Evolutionary conservation across 1,140 invertebrate genomes (phyloP).

Genomic region (Heliconius congener): DNA sequence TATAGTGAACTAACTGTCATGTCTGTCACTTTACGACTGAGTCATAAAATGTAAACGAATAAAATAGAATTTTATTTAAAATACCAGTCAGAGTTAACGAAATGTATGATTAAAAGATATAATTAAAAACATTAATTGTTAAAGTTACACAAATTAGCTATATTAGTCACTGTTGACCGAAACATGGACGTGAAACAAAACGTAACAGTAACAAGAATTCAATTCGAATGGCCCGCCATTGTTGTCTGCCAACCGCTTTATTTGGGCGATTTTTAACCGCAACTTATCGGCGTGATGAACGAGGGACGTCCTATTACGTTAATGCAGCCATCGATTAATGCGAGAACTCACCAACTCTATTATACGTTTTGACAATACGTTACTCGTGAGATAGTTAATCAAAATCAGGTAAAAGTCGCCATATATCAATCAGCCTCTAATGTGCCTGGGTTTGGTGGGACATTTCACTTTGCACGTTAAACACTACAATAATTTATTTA

Average conservation of each 20-base stretch:
- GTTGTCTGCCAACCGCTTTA: slow-evolving; percentile 65
- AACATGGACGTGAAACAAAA: slow-evolving; percentile 41
- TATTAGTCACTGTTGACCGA: slow-evolving; percentile 46
- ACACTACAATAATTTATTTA: background rate
- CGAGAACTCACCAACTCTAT: slow-evolving; percentile 61
- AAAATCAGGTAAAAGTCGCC: slow-evolving; percentile 55
- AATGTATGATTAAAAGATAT: slow-evolving; percentile 7
- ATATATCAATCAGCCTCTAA: slow-evolving; percentile 56
- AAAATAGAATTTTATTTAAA: slow-evolving; percentile 8
- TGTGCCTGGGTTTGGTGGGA: slow-evolving; percentile 41
- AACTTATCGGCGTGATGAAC: slow-evolving; percentile 52
- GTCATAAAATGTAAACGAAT: background rate
- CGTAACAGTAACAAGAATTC: slow-evolving; percentile 53
- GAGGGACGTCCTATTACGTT: slow-evolving; percentile 45
- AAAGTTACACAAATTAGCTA: slow-evolving; percentile 21
- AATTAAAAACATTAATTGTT: slow-evolving; percentile 26
- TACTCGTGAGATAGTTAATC: slow-evolving; percentile 59
- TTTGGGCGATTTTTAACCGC: slow-evolving; percentile 59
- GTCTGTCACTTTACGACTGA: slow-evolving; percentile 22
- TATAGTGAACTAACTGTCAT: slow-evolving; percentile 19
- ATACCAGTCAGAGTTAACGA: background rate
- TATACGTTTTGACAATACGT: slow-evolving; percentile 60
- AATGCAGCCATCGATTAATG: slow-evolving; percentile 58
- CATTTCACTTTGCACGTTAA: background rate
- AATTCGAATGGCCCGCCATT: slow-evolving; percentile 70